phyloP scores from a whole-genome alignment of 2,113 vertebrate genomes.

The Paradoxurus hermaphroditus region DNA sequence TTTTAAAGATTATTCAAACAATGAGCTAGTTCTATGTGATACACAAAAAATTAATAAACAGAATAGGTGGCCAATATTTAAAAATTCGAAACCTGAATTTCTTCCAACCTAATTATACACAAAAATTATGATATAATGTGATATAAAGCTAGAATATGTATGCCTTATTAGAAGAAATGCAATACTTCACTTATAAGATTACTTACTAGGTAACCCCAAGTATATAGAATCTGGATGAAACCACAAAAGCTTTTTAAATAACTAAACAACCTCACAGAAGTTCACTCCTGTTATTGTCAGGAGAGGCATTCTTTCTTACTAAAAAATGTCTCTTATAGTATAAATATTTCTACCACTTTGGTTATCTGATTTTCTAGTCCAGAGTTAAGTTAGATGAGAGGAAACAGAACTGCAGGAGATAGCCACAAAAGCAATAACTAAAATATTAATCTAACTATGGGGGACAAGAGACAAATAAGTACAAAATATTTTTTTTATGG shows the following conservation, averaged over 20 bases:
- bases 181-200: background rate
- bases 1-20: background rate
- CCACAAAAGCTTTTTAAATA: background rate
- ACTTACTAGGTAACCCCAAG: background rate
- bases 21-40: background rate
- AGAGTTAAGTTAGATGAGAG: background rate
- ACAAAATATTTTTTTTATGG: slow-evolving; percentile 21
- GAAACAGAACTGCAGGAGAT: background rate
- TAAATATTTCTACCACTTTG: background rate
- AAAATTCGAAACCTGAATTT: slow-evolving; percentile 30
- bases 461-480: background rate
- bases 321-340: background rate
- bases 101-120: background rate
- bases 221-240: slow-evolving; percentile 11
- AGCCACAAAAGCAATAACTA: background rate
- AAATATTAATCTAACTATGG: background rate
- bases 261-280: background rate
- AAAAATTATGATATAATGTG: background rate
- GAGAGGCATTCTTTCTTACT: background rate
- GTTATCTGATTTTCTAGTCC: background rate
- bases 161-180: background rate
- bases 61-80: background rate
- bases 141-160: background rate
- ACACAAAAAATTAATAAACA: background rate
- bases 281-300: background rate